phyloP scores from a whole-genome alignment of 2,797 vertebrate species.

The Aphelocoma californica region DNA sequence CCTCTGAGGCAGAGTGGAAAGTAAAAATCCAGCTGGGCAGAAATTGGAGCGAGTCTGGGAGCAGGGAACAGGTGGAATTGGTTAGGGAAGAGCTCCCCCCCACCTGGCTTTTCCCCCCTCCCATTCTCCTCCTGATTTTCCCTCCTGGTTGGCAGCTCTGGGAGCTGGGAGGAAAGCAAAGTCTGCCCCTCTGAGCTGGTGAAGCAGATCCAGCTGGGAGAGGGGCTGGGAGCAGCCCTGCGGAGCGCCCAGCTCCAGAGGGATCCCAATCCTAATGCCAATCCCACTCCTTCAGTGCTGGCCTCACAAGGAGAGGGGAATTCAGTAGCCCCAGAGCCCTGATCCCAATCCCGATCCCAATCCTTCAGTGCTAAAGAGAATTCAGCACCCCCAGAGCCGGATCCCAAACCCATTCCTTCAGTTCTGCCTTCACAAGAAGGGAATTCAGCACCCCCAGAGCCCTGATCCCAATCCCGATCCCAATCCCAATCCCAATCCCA shows the following conservation, averaged over 20 bases:
- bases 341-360: background rate
- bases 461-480: background rate
- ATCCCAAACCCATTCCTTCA: background rate
- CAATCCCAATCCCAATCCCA: background rate
- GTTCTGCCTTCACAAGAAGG: background rate
- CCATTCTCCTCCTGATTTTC: conserved; percentile 19
- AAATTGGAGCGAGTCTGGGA: conserved; percentile 32
- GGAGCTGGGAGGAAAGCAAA: background rate
- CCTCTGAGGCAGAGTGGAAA: conserved; percentile 38
- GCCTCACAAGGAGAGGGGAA: background rate
- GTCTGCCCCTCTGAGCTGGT: background rate
- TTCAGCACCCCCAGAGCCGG: background rate
- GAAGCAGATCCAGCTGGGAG: background rate
- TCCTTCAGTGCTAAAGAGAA: background rate
- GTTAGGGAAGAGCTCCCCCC: conserved; percentile 49
- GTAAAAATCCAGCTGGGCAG: conserved; percentile 48
- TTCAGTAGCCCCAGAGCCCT: background rate
- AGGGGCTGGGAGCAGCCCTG: background rate
- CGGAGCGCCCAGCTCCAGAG: accelerated
- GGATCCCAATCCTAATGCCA: background rate
- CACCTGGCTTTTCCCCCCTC: background rate
- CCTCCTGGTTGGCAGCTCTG: conserved; percentile 12
- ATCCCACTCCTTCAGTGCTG: background rate
- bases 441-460: background rate
- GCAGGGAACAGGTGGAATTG: conserved; percentile 55